These are phyloP conservation scores for Eurypyga helias DNA, from an alignment of 2,113 vertebrate genomes.

Conservation along the genomic window DNA sequence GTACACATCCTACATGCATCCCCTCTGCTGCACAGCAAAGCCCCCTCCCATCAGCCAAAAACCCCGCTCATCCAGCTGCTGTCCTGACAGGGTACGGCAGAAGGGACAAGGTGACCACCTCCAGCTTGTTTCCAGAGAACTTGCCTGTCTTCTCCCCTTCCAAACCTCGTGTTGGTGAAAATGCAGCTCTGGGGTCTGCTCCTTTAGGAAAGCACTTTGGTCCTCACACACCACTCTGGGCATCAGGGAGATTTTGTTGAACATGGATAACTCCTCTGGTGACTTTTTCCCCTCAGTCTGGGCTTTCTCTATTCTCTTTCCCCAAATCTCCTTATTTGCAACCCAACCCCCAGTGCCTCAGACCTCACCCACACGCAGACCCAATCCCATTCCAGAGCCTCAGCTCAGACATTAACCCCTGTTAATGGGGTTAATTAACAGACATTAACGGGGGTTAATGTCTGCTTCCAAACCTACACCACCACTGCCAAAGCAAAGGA, in stretches of 20 bases:
- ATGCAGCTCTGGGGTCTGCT: not conserved
- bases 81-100: not conserved
- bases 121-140: not conserved
- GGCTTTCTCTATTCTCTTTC: not conserved
- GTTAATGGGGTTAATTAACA: too few species aligned
- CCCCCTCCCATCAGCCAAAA: rapidly evolving
- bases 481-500: not conserved
- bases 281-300: not conserved
- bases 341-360: not conserved
- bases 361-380: not conserved
- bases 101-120: not conserved
- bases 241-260: not conserved
- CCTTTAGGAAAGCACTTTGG: not conserved
- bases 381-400: not conserved
- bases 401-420: too few species aligned
- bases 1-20: rapidly evolving
- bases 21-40: too few species aligned
- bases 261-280: not conserved
- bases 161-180: not conserved
- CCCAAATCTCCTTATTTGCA: not conserved
- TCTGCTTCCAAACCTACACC: not conserved
- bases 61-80: not conserved
- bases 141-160: not conserved
- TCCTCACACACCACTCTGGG: not conserved
- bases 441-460: not conserved